Conservation (phyloP, 2,888 invertebrate species). For the Allacma fusca region DNA sequence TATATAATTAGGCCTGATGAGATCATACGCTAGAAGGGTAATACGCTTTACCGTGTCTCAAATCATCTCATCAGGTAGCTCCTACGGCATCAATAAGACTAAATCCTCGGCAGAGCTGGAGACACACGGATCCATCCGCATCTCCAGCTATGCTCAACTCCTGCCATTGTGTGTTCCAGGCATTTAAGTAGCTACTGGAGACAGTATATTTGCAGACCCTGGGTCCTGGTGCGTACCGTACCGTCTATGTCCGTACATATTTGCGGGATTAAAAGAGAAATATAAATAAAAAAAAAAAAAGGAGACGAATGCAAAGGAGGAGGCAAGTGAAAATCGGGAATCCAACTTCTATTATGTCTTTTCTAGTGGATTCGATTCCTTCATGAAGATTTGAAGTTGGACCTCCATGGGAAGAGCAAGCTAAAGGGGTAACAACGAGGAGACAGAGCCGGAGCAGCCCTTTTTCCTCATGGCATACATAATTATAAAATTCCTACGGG, state of each 20-base stretch:
- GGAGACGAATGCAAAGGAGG: not conserved
- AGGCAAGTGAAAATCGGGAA: constrained; percentile 21
- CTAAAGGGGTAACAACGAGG: constrained; percentile 31
- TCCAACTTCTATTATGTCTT: constrained; percentile 30
- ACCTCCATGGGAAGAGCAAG: constrained; percentile 39
- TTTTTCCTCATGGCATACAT: constrained; percentile 51
- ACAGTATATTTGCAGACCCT: not conserved
- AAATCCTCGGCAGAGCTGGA: not conserved
- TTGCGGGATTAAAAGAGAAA: not conserved
- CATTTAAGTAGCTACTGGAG: not conserved
- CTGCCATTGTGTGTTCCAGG: no score
- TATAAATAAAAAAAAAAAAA: constrained; percentile 3
- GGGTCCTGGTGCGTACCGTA: not conserved
- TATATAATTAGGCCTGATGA: not conserved
- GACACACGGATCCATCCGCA: not conserved
- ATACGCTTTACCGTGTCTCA: not conserved
- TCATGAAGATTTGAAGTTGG: constrained; percentile 28
- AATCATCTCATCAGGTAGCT: constrained; percentile 8
- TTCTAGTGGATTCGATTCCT: constrained; percentile 17
- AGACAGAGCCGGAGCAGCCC: constrained; percentile 19
- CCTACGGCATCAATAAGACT: constrained; percentile 11
- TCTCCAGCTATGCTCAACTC: not conserved
- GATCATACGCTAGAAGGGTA: constrained; percentile 1
- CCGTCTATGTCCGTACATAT: not conserved
- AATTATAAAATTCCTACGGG: constrained; percentile 62